These are phyloP conservation scores for Protobothrops flavoviridis DNA, from an alignment of 2,113 vertebrate species.

Conservation along the genomic window DNA sequence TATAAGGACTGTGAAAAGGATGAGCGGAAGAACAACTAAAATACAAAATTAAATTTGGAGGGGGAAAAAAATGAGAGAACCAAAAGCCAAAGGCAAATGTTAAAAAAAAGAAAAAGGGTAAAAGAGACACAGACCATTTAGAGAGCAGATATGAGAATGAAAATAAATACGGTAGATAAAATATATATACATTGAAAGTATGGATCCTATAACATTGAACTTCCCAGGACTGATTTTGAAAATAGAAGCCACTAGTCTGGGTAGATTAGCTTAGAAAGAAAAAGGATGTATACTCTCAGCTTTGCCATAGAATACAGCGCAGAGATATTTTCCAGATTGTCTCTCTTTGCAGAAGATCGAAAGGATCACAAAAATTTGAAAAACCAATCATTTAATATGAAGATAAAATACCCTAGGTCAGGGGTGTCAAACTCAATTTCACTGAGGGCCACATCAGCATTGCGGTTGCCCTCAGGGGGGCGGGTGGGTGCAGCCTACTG, in stretches of 20 bases:
- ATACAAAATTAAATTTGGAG: not conserved
- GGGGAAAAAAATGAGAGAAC: not conserved
- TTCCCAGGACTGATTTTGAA: not conserved
- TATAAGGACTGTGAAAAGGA: not conserved
- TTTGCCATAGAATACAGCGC: not conserved
- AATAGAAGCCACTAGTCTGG: not conserved
- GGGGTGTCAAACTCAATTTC: no score
- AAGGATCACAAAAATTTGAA: not conserved
- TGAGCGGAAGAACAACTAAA: not conserved
- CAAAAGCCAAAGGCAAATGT: not conserved
- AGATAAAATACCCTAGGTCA: not conserved
- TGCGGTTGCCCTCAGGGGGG: no score
- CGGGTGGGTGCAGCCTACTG: no score
- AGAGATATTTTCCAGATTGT: not conserved
- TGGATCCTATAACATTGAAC: not conserved
- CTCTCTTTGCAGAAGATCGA: not conserved
- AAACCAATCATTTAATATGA: not conserved
- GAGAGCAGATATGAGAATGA: not conserved
- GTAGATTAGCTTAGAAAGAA: not conserved
- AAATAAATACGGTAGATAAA: not conserved
- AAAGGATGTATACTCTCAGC: not conserved
- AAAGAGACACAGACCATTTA: not conserved
- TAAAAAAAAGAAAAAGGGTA: not conserved
- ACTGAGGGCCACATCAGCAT: no score
- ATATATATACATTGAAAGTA: not conserved